Percentiles rank a stretch among this genome's conserved stretches.
Evolutionary conservation across 2,888 invertebrate species (phyloP).

Genomic region (Priapulus caudatus): DNA sequence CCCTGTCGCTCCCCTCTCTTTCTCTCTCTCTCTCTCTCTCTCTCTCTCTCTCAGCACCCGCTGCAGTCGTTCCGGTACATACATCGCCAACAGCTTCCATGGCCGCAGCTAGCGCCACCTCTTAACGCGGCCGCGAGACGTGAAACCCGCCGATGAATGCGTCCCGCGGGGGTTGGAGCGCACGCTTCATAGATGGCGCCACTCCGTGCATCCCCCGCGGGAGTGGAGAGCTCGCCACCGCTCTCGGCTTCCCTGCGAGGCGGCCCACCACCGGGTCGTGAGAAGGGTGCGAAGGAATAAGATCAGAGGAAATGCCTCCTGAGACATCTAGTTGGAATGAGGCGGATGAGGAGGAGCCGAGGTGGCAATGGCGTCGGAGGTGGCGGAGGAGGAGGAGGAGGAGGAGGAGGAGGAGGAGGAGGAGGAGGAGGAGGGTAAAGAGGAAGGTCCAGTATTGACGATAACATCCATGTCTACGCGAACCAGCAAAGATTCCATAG

Average conservation of each 20-base stretch:
- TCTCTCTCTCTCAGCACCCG: constrained; percentile 38
- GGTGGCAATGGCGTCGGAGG: neutral
- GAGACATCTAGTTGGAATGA: constrained; percentile 6
- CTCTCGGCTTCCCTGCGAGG: too few relatives aligned
- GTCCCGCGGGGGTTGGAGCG: too few relatives aligned
- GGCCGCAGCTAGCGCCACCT: constrained; percentile 15
- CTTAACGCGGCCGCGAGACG: constrained; percentile 19
- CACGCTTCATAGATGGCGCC: too few relatives aligned
- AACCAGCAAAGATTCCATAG: too few relatives aligned
- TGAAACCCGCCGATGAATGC: too few relatives aligned
- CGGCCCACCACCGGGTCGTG: too few relatives aligned
- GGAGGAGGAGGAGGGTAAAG: constrained; percentile 21
- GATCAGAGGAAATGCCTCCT: too few relatives aligned
- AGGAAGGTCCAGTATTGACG: constrained; percentile 19
- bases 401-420: constrained; percentile 1
- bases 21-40: constrained; percentile 10
- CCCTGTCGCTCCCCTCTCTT: constrained; percentile 5
- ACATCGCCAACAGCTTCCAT: neutral
- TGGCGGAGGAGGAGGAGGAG: neutral
- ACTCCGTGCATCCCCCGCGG: too few relatives aligned
- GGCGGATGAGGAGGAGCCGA: constrained; percentile 21
- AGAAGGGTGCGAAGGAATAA: too few relatives aligned
- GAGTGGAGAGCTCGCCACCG: too few relatives aligned
- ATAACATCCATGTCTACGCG: too few relatives aligned
- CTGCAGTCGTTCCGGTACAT: too few relatives aligned